Evolutionary conservation across 2,113 vertebrate species (phyloP), one percentile per base, ranked within the genome.

Genomic region (Neolamprologus variostigma): DNA sequence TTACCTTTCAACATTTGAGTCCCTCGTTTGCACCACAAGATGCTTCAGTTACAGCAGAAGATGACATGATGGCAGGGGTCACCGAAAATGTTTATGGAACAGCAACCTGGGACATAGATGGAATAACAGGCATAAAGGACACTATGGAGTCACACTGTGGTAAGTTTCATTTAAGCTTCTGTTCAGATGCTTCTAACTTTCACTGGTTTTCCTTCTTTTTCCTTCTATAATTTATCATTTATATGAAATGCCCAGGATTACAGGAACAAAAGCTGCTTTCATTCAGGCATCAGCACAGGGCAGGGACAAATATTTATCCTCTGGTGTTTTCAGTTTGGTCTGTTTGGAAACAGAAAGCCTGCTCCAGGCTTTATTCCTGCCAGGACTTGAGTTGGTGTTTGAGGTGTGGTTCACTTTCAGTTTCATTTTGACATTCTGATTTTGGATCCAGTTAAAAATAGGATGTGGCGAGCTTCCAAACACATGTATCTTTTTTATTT

Each of bases 121-220:
- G 14, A 42, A 3, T 17, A 9, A 51, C 50, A 31, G 80, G 83
- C n/a, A 7, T 28, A 2, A 16, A 9, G 19, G 40, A 85, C n/a
- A 28, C n/a, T 4, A 4, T 10, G 31, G 83, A 85, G 16, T 79
- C 53, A 53, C 55, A 31, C n/a, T 71, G 42, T 9, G 89, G 94
- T 94, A 63, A 89, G 92, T 92, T 63, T 21, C 28, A 59, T 19
- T 45, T 45, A 42, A 73, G 21, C 21, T 73, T 26, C 68, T 73
- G 13, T 26, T 73, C 9, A 26, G 40, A 47, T 73, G 23, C 40
- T 45, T 73, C 21, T 45, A 26, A 23, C 5, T 17, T 10, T 47
- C 16, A n/a, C 23, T 53, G 13, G 11, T 14, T 78, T 35, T 51
- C 2, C 81, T 9, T 82, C 3, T 8, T n/a, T 35, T 50, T 17